These are phyloP conservation scores for Musca vetustissima DNA, from an alignment of 1,140 invertebrate genomes.

Conservation along the genomic window DNA sequence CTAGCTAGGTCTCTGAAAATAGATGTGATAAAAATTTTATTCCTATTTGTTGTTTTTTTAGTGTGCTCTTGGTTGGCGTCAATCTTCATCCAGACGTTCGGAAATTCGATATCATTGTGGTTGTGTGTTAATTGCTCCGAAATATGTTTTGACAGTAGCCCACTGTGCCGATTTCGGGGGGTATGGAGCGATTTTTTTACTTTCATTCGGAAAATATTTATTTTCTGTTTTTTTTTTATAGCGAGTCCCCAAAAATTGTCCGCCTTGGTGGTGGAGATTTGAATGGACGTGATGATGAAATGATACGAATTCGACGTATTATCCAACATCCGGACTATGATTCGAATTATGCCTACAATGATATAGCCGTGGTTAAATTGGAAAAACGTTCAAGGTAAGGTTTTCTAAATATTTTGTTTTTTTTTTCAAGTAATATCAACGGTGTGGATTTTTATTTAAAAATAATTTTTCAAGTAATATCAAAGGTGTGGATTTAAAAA, in stretches of 20 bases:
- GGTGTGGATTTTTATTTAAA: no score
- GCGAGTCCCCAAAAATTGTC: conserved; percentile 36
- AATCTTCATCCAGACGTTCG: neutral
- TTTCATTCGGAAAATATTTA: conserved; percentile 4
- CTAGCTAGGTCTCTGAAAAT: no score
- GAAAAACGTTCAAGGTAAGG: conserved; percentile 15
- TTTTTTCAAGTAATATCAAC: no score
- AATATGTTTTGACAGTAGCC: conserved; percentile 37
- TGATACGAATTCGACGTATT: conserved; percentile 31
- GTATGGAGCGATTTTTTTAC: conserved; percentile 25
- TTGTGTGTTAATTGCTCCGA: conserved; percentile 33
- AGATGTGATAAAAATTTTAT: neutral
- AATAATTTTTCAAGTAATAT: no score
- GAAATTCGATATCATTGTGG: conserved; percentile 35
- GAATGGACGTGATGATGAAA: conserved; percentile 27
- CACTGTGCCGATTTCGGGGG: conserved; percentile 37
- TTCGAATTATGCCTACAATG: conserved; percentile 27
- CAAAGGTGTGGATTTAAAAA: no score
- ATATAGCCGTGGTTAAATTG: conserved; percentile 35
- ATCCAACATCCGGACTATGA: conserved; percentile 34
- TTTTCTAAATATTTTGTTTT: neutral
- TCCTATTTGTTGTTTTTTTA: conserved; percentile 6
- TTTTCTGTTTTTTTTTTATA: conserved; percentile 10
- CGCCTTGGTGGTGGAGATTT: conserved; percentile 36
- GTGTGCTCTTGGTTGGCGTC: conserved; percentile 38